Evolutionary conservation across 2,888 invertebrate species (phyloP), one percentile per base, ranked within the genome.

Genomic region (Criorhina ranunculi): DNA sequence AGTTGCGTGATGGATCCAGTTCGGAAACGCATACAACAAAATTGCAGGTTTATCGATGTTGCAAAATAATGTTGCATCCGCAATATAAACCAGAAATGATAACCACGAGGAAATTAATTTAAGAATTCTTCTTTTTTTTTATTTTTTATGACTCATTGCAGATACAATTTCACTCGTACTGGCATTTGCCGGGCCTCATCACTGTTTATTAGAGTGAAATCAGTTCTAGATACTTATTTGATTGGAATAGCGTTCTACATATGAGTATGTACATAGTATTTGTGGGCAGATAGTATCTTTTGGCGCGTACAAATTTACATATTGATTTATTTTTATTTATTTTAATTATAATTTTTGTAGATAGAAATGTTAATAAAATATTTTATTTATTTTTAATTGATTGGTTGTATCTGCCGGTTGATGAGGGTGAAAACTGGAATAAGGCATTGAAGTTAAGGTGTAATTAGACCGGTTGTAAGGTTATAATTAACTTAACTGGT

Each of bases 81-180:
- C 44, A 44, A 44, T 60, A 55, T 42, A 69, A 69, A 69, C 53
- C 55, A 55, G 67, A 69, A 69, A 42, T 55, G 42, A 69, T 69
- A 69, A 55, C 42, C 31, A 67, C 40, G 31, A 31, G 49, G 49
- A 55, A 53, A 29, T 17, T 46, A 37, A 55, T 35, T 57, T 37
- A 57, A 37, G 35, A 11, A 35, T 55, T 46, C 24, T 4, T 24
- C 24, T 4, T 1, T 44, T 44, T 17, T 12, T 12, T 44, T 37
- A 0, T 8, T 12, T 44, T 44, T 44, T 17, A 15, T 44, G 59
- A 24, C 40, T 59, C 59, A 59, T 59, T 37, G 12, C 37, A 40
- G 37, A 40, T 59, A 19, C 12, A 59, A 29, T 40, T 59, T 40
- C 40, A 12, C 19, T 40, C 37, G 37, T 40, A 35, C 11, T 57